phyloP scores from a whole-genome alignment of 2,797 vertebrate genomes.

The Rhodeus uyekii region DNA sequence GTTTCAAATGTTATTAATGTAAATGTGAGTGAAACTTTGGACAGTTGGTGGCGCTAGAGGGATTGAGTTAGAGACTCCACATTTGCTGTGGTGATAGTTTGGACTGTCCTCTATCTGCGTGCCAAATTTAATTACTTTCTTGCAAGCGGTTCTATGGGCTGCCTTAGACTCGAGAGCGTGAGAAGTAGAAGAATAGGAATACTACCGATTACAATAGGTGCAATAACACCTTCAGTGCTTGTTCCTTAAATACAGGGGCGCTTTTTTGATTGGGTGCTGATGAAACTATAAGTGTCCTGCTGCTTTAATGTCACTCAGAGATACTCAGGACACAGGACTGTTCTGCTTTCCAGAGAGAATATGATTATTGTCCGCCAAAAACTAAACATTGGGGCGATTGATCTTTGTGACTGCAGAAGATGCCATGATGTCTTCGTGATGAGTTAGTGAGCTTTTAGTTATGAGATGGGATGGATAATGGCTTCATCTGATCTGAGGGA shows the following conservation, averaged over 20 bases:
- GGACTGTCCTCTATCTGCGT: not conserved
- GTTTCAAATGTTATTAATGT: not conserved
- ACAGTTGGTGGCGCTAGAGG: not conserved
- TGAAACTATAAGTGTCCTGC: not conserved
- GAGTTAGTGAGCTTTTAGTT: slow-evolving; percentile 25
- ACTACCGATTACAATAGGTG: too few relatives aligned
- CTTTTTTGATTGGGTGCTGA: not conserved
- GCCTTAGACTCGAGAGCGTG: not conserved
- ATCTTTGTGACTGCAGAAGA: not conserved
- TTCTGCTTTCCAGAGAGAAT: slow-evolving; percentile 3
- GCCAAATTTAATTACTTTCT: not conserved
- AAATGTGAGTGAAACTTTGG: not conserved
- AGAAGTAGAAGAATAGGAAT: not conserved
- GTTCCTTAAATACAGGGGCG: not conserved
- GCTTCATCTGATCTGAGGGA: not conserved
- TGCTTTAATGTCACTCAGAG: not conserved
- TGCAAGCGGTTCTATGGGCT: not conserved
- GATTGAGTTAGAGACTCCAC: not conserved
- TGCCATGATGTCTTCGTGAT: slow-evolving; percentile 1
- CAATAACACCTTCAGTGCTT: not conserved
- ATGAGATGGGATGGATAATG: not conserved
- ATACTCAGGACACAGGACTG: not conserved
- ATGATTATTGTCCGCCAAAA: not conserved
- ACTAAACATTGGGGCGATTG: not conserved
- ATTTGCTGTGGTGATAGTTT: not conserved